Evolutionary conservation across 2,888 invertebrate genomes (phyloP), one percentile per base, ranked within the genome.

Genomic region (Synergus gifuensis): DNA sequence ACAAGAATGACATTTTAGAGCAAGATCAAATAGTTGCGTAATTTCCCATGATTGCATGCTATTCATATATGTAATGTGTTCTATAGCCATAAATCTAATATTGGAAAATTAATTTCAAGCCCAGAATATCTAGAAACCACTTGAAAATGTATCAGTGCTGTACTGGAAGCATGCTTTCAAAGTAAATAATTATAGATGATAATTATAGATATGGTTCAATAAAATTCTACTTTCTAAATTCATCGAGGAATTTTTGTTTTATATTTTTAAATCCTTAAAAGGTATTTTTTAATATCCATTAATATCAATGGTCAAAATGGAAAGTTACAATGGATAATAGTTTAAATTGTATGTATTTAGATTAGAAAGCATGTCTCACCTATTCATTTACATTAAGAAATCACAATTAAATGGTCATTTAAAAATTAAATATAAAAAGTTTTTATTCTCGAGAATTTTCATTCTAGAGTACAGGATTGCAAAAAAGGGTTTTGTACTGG

Each of bases 21-120:
- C 28, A 18, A 22, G 22, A 16, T 4, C n/a, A 28, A 28, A 40
- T 73, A 49, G 36, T 54, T 36, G n/a, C 42, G 18, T 54, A 8
- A 36, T 16, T 54, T 11, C 18, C n/a, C 36, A 73, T 73, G 73
- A 49, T 54, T 73, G 73, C 73, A 73, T 73, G 73, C n/a, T 73
- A n/a, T 73, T 36, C 73, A n/a, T 73, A n/a, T 73, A 73, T 40
- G 18, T 73, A 73, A 54, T 54, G 66, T 66, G 11, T 54, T 60
- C 14, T 36, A 54, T 54, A 73, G n/a, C 40, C 36, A 28, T 54
- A 73, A n/a, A 54, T 73, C n/a, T 18, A 36, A 54, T 54, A 49
- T 54, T 49, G 36, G 18, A 54, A 36, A 73, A 73, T 73, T 73
- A 54, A 54, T 54, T 73, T 36, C n/a, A 22, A 73, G 36, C n/a